Base-by-base conservation (phyloP, 2,888 invertebrate genomes). In the Sialis lutaria region DNA sequence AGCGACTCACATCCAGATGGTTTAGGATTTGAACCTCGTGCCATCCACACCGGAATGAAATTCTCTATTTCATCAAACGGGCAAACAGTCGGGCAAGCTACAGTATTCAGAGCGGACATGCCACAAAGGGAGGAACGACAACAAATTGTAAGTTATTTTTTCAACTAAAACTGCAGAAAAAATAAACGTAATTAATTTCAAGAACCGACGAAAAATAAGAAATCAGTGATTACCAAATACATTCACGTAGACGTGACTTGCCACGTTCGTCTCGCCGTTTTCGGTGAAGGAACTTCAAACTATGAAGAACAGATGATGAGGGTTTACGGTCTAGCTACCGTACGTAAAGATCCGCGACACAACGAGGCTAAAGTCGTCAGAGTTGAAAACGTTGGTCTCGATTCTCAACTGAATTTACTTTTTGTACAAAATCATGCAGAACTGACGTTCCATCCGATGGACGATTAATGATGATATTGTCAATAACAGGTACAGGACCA, bases 1-100 rank as follows among this genome's bases (percentile, higher is more conserved):
- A 82, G 82, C 30, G 84, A 85, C 63, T 82, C 77, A 39, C 77
- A 79, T 54, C 75, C 80, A 5, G 79, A 80, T 56, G 83, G 84
- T 35, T 66, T 78, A 49, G 83, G 81, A 44, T 68, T 80, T 58
- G 79, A 80, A 59, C 69, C 78, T 2, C 69, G 78, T 42, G 81
- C 79, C 6, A 72, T 81, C 34, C 71, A 73, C 51, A 74, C 74
- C 35, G 77, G 77, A 33, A 78, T 79, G 77, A 73, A 72, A 55
- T 80, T 81, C 62, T 60, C 67, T 9, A 69, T 81, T 47, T 66
- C 70, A 51, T 74, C 77, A 55, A 74, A 73, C 53, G 74, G 74
- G 54, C 72, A 75, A 57, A 60, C 72, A 54, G 60, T 80, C 34
- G 82, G 82, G 5, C 74, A 77, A 57, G 81, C 81, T 1, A 67